A percentile compares a stretch with the other conserved stretches of the same genome.
Conservation (phyloP, 2,113 vertebrate species). For the Garra rufa region DNA sequence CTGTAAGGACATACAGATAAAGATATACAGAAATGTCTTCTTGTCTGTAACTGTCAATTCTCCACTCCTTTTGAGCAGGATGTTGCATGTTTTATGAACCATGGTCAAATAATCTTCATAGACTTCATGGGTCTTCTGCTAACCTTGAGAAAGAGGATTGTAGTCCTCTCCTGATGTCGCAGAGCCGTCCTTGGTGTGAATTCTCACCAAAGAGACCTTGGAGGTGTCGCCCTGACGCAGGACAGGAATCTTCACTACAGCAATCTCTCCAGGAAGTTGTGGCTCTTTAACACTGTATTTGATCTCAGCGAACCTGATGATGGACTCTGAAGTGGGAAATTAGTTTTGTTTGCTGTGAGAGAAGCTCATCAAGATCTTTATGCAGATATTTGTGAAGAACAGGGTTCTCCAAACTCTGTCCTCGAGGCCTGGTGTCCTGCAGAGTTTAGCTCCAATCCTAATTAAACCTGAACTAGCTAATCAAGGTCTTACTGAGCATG, state of each 20-base stretch:
- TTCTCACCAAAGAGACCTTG: conserved; percentile 82
- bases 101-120: neutral
- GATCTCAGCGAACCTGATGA: conserved; percentile 85
- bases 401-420: too few relatives aligned
- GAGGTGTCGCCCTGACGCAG: conserved; percentile 80
- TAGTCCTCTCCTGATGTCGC: conserved; percentile 86
- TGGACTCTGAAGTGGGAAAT: conserved; percentile 70
- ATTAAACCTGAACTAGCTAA: too few relatives aligned
- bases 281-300: conserved; percentile 84
- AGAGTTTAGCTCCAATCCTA: too few relatives aligned
- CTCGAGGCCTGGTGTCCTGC: too few relatives aligned
- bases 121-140: conserved; percentile 30
- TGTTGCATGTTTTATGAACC: neutral
- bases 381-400: neutral
- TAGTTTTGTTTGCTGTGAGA: neutral
- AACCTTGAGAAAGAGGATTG: conserved; percentile 85
- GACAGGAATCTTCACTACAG: conserved; percentile 78
- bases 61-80: neutral
- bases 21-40: conserved; percentile 27
- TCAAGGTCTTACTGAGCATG: too few relatives aligned
- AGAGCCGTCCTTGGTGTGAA: conserved; percentile 87
- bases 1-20: conserved; percentile 29
- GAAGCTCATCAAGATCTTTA: neutral
- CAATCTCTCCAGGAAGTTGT: conserved; percentile 74
- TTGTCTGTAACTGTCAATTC: neutral